Conservation (phyloP, 2,888 invertebrate species). For the Pogonocherus hispidulus region DNA sequence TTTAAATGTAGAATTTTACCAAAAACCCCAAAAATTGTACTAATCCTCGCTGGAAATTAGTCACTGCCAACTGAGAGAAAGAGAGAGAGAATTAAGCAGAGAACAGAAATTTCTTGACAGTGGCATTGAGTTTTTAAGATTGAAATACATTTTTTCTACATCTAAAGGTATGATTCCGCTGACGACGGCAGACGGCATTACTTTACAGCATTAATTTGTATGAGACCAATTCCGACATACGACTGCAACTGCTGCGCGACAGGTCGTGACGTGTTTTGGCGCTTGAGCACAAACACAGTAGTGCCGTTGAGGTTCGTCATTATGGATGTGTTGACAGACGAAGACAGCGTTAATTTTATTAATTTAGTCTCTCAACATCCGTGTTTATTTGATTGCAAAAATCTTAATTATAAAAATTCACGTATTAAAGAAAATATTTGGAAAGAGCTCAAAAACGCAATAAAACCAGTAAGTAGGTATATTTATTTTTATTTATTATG, state of each 20-base stretch:
- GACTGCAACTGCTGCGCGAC: no score
- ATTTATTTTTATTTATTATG: not conserved
- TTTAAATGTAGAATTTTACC: no score
- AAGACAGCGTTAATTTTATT: not conserved
- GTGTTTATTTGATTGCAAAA: not conserved
- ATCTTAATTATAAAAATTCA: not conserved
- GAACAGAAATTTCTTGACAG: no score
- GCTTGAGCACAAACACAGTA: not conserved
- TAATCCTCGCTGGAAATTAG: no score
- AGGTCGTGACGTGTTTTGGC: not conserved
- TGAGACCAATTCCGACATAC: no score
- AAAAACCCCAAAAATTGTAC: no score
- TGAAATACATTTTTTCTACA: no score
- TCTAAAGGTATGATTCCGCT: no score
- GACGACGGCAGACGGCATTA: not conserved
- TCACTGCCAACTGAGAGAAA: no score
- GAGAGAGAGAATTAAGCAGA: no score
- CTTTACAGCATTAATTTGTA: not conserved
- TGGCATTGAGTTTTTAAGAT: no score
- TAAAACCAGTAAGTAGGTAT: not conserved
- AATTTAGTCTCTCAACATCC: not conserved
- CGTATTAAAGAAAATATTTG: not conserved
- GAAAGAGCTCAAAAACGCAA: not conserved
- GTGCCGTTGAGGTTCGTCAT: not conserved
- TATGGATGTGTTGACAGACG: not conserved